Percentiles rank a stretch among this genome's conserved stretches.
Conservation (phyloP, 1,140 invertebrate genomes). For the Drosophila pruinosa region DNA sequence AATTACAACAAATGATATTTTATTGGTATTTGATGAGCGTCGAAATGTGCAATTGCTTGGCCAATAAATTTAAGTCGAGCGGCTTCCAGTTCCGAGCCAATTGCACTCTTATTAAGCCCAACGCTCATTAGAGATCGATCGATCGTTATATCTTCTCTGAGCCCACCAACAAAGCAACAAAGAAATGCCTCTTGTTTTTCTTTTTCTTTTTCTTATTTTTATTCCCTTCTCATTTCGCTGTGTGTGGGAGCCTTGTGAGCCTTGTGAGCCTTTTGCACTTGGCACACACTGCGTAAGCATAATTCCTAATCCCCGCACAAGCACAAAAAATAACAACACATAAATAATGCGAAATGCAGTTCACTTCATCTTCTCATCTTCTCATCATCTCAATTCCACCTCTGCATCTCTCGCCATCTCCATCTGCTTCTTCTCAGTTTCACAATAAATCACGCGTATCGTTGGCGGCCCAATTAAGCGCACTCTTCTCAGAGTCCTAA, state of each 20-base stretch:
- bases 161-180: constrained; percentile 48
- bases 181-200: not conserved
- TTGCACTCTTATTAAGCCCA: constrained; percentile 40
- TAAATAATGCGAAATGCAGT: constrained; percentile 63
- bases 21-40: constrained; percentile 76
- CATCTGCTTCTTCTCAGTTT: constrained; percentile 22
- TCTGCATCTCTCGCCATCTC: constrained; percentile 16
- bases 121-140: constrained; percentile 53
- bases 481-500: not conserved
- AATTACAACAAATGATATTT: constrained; percentile 78
- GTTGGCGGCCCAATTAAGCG: constrained; percentile 63
- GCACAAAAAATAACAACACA: constrained; percentile 71
- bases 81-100: constrained; percentile 16
- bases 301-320: constrained; percentile 64
- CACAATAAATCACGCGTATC: constrained; percentile 73
- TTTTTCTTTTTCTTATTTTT: not conserved
- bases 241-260: constrained; percentile 42
- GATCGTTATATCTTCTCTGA: not conserved
- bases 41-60: constrained; percentile 61
- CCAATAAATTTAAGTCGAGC: constrained; percentile 56
- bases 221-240: not conserved
- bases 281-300: constrained; percentile 9
- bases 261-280: not conserved
- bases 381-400: constrained; percentile 22
- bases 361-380: constrained; percentile 36